Base-by-base conservation (phyloP, 2,113 vertebrate genomes). In the Nothoprocta perdicaria region DNA sequence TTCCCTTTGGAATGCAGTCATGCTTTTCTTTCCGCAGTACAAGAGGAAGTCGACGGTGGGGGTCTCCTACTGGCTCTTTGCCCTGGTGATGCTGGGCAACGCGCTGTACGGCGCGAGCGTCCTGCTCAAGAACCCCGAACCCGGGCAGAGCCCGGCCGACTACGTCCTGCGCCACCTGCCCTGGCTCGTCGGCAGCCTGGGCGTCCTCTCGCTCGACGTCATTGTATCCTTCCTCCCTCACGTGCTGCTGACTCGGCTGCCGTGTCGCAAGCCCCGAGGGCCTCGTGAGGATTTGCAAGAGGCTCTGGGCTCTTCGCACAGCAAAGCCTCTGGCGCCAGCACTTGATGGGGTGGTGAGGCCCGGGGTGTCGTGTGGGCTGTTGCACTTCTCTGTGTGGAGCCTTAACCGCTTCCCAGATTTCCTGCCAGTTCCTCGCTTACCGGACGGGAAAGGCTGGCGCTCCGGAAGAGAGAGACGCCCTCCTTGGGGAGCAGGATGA, bases 131-230 rank as follows among this genome's bases (percentile, higher is more conserved):
- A 99, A 99, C 96, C 99, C 99, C 0, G 98, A 98, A 9, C 55
- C 13, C 0, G 98, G 97, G 16, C 97, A 99, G 72, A 89, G 95
- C 0, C 97, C 98, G 84, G 96, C 66, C 6, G 98, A 97, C 96
- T 99, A 99, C 83, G 4, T 99, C 14, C 53, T 99, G 77, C 99
- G 98, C 91, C 99, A 99, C 95, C 95, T 99, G 48, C 99, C 99
- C 74, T 99, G 99, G 99, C 98, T 99, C 24, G 96, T 99, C 21
- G 99, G 99, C 95, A 99, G 99, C 95, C 98, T 99, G 41, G 99
- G 99, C 0, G 98, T 99, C 8, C 98, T 99, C 73, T 80, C 95
- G 15, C 97, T 99, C 0, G 99, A 99, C 12, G 24, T 98, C 16
- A 9, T 98, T 0, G 98, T 99, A 99, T 98, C 98, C 98, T 98